Conservation (phyloP, 1,140 invertebrate genomes). For the Spodoptera litura region DNA sequence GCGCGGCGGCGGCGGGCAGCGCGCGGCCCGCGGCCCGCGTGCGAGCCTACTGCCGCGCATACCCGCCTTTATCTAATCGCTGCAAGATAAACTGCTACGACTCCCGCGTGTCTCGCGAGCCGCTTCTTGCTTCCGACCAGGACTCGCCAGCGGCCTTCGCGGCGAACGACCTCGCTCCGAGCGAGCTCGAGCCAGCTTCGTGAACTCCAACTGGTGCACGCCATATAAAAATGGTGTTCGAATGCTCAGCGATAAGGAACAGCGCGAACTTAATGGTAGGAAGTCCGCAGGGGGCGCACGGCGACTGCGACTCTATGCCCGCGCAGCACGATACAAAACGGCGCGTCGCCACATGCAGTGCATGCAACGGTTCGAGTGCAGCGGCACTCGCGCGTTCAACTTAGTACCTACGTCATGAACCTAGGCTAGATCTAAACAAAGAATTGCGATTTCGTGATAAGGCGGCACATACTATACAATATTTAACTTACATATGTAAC, state of each 20-base stretch:
- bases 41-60: conserved; percentile 59
- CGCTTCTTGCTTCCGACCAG: conserved; percentile 3
- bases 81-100: conserved; percentile 64
- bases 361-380: background rate
- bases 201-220: conserved; percentile 47
- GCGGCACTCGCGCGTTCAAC: conserved; percentile 7
- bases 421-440: conserved; percentile 55
- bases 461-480: conserved; percentile 12
- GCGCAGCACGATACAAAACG: conserved; percentile 5
- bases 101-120: conserved; percentile 55
- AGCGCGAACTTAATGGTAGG: background rate
- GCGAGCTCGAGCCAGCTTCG: conserved; percentile 13
- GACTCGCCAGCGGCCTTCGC: conserved; percentile 23
- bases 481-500: background rate
- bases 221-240: conserved; percentile 52
- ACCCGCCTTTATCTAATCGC: conserved; percentile 71
- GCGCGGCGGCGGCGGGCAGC: conserved; percentile 47
- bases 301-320: background rate
- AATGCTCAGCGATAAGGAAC: conserved; percentile 49
- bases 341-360: background rate
- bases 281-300: conserved; percentile 14
- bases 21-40: conserved; percentile 53
- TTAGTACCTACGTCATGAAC: conserved; percentile 50
- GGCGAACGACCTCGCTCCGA: background rate
- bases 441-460: conserved; percentile 54